Evolutionary conservation across 1,140 invertebrate genomes (phyloP), one percentile per base, ranked within the genome.

Genomic region (Calephelis nemesis): DNA sequence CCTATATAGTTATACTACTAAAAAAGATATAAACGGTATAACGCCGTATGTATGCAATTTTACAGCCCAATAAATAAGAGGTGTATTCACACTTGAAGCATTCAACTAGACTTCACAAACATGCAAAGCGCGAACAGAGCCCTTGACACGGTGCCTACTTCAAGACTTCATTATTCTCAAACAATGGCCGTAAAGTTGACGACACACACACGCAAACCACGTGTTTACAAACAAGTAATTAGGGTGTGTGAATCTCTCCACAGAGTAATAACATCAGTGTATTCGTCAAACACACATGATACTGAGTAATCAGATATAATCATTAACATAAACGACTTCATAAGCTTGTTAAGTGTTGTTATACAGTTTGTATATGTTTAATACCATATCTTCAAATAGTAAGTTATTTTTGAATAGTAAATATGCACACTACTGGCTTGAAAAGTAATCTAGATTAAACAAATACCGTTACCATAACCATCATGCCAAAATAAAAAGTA

Each of bases 201-300:
- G 62, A 72, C 77, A 52, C 75, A 79, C 78, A 81, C 80, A 75
- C 64, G 62, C 68, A 68, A n/a, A 68, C 62, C 74, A 74, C 68
- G 68, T 82, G 81, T 85, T 83, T 81, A 81, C 82, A 84, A 85
- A 85, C 83, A 81, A 78, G 77, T 82, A 82, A 84, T 86, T 84
- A 83, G 75, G 60, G 67, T 75, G 82, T 80, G 83, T 85, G 80
- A 58, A 58, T 58, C 10, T 54, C 30, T 45, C 42, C 52, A 54
- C 52, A 54, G 52, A 54, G 52, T 13, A 54, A 54, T 54, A 19
- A 6, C 30, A 54, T 19, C 12, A 15, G 52, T 54, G 8, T 19
- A 54, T 54, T 54, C 30, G 13, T 30, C 52, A 13, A 30, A 13
- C 52, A 54, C 30, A 19, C 52, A 54, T 13, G 52, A 54, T 11